Conservation (phyloP, 2,113 vertebrate genomes). For the Heterochromis multidens region DNA sequence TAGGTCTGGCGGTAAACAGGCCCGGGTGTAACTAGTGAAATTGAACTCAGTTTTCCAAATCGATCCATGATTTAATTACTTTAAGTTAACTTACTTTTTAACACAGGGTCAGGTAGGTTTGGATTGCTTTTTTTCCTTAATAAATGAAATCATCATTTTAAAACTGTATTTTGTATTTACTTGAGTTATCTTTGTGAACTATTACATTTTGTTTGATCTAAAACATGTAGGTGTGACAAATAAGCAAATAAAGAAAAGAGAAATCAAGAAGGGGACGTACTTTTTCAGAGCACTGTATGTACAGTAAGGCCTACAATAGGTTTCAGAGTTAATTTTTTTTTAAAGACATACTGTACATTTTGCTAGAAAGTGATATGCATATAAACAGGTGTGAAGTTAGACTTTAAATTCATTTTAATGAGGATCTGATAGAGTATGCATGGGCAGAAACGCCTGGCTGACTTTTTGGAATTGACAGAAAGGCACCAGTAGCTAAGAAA, state of each 20-base stretch:
- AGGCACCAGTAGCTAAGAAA: neutral
- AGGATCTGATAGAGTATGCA: neutral
- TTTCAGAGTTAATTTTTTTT: neutral
- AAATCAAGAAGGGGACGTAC: neutral
- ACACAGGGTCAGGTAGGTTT: neutral
- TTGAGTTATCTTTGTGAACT: neutral
- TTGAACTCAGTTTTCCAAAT: neutral
- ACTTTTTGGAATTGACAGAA: neutral
- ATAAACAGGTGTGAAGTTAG: neutral
- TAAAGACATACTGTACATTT: neutral
- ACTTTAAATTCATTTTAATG: neutral
- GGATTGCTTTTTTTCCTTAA: neutral
- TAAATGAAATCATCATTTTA: neutral
- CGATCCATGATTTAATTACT: neutral
- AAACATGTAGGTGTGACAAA: neutral
- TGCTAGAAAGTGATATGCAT: neutral
- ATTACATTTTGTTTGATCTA: neutral
- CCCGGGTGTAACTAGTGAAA: no score
- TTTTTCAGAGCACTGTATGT: neutral
- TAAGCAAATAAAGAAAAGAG: no score
- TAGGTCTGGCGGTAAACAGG: neutral
- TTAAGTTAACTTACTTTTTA: neutral
- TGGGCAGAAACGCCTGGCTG: neutral
- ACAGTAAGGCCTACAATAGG: neutral
- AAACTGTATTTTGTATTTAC: neutral